A percentile compares a stretch with the other conserved stretches of the same genome.
These are phyloP conservation scores for Drosophila baimaii DNA, from an alignment of 1,140 invertebrate species.

Conservation along the genomic window DNA sequence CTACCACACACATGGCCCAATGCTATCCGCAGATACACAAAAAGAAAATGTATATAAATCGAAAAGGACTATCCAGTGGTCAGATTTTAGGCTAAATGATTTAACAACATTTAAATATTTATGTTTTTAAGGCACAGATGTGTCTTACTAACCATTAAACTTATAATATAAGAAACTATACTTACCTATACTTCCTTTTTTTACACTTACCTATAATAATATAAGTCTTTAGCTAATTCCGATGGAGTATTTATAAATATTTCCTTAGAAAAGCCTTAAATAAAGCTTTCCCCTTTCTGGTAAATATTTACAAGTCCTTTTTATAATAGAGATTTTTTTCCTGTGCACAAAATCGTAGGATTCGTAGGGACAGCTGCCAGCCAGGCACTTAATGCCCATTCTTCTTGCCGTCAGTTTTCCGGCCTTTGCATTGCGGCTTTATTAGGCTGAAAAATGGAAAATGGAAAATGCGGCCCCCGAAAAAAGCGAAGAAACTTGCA, in stretches of 20 bases:
- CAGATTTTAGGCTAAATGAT: not conserved
- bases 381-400: slow-evolving; percentile 66
- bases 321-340: too few relatives aligned
- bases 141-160: too few relatives aligned
- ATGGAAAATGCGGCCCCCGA: slow-evolving; percentile 58
- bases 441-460: slow-evolving; percentile 82
- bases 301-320: too few relatives aligned
- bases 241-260: not conserved
- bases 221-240: too few relatives aligned
- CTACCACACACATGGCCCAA: slow-evolving; percentile 58
- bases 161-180: not conserved
- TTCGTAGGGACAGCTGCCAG: slow-evolving; percentile 33
- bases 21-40: slow-evolving; percentile 8
- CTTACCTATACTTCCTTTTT: too few relatives aligned
- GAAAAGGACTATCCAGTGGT: not conserved
- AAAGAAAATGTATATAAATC: not conserved
- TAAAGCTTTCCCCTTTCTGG: not conserved
- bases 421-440: slow-evolving; percentile 68
- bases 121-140: not conserved
- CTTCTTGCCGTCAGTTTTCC: slow-evolving; percentile 36
- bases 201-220: too few relatives aligned
- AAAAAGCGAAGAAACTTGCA: slow-evolving; percentile 51
- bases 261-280: too few relatives aligned
- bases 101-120: too few relatives aligned
- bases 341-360: not conserved